These are phyloP conservation scores for Ursus arctos DNA, from an alignment of 2,113 vertebrate species.

Conservation along the genomic window DNA sequence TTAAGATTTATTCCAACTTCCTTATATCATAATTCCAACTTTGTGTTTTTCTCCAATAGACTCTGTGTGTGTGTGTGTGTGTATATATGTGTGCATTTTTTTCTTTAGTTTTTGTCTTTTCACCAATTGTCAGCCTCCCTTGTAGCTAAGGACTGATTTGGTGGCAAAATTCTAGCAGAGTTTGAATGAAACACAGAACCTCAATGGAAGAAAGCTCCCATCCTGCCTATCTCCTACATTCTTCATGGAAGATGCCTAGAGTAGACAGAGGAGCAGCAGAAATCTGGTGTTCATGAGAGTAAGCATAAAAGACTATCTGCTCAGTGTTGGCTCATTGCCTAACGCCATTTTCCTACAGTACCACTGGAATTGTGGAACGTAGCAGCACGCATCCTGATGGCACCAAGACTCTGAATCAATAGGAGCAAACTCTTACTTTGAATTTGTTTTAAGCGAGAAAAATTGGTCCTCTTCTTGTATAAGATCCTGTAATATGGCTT, in stretches of 20 bases:
- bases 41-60: not conserved
- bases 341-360: not conserved
- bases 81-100: not conserved
- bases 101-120: not conserved
- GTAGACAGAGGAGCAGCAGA: not conserved
- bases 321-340: not conserved
- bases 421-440: not conserved
- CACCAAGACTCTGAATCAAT: not conserved
- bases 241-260: not conserved
- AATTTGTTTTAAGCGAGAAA: conserved; percentile 14
- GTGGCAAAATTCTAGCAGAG: not conserved
- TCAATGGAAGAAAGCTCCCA: not conserved
- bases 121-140: not conserved
- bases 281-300: not conserved
- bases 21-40: not conserved
- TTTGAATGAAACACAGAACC: not conserved
- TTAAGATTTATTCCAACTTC: not conserved
- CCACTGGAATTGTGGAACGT: not conserved
- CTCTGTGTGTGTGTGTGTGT: not conserved
- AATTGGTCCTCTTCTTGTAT: not conserved
- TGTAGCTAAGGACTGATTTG: not conserved
- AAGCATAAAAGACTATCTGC: not conserved
- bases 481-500: not conserved
- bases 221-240: not conserved
- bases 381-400: not conserved